Evolutionary conservation across 2,113 vertebrate species (phyloP), one percentile per base, ranked within the genome.

Genomic region (Psittacus erithacus): DNA sequence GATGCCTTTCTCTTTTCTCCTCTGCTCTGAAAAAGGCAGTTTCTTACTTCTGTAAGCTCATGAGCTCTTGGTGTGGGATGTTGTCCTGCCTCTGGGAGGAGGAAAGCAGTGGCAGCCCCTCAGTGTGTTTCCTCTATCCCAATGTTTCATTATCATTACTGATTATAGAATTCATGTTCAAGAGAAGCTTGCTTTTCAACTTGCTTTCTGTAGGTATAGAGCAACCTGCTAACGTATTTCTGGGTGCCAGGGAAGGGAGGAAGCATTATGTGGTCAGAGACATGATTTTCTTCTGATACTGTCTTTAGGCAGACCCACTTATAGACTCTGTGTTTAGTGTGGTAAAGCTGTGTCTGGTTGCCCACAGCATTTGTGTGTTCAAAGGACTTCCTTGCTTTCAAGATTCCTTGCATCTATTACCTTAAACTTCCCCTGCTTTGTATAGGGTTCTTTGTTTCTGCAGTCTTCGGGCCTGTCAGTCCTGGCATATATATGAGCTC

Each of bases 401-500:
- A 85, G 44, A 76, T 39, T 71, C 23, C 39, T 73, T 78, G 17
- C 7, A 17, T 63, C 20, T 59, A 7, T 89, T 59, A 17, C 33
- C 60, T 63, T 70, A 77, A 86, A 63, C 47, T 78, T 86, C 13
- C 16, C 3, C 13, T 4, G 6, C 39, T 67, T 64, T 82, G 19
- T 62, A 11, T 18, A 28, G 39, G 11, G 27, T 68, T 74, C 69
- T 71, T 59, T 27, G 39, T 39, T 93, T 65, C 65, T 63, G 0
- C 41, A 49, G 19, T 41, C 60, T 64, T 53, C 29, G 70, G 81
- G 65, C 53, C 50, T 70, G 17, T 44, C 33, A 59, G 84, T 79
- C 84, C 47, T 93, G 68, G 75, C 76, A 92, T 92, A 82, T 68
- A 28, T 63, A 91, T 59, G 43, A 95, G 71, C 71, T 97, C 87